A percentile compares a stretch with the other conserved stretches of the same genome.
Conservation (phyloP, 2,113 vertebrate species). For the Perca flavescens region DNA sequence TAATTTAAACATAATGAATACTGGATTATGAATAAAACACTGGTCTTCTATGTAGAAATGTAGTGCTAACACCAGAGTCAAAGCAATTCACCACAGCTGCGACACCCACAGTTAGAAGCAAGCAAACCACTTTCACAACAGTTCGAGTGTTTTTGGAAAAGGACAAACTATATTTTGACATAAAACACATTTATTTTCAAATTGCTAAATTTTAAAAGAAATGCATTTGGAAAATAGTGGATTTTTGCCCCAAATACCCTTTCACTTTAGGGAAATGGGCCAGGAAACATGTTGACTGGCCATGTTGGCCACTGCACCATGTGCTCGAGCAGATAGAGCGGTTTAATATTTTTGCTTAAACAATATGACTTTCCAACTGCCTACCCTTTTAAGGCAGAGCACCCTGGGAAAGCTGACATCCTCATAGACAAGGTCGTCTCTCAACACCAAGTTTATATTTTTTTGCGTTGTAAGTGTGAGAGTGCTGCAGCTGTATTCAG, state of each 20-base stretch:
- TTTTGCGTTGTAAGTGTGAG: background rate
- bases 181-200: background rate
- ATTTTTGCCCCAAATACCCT: background rate
- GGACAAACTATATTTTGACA: background rate
- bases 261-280: background rate
- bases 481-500: slow-evolving; percentile 46
- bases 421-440: slow-evolving; percentile 56
- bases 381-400: slow-evolving; percentile 7
- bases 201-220: background rate
- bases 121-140: background rate
- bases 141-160: background rate
- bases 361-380: slow-evolving; percentile 54
- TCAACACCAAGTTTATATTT: slow-evolving; percentile 41
- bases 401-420: slow-evolving; percentile 66
- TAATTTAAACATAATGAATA: background rate
- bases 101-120: background rate
- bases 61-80: background rate
- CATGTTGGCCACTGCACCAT: slow-evolving; percentile 2
- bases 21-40: too few species aligned
- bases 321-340: slow-evolving; percentile 7
- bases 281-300: slow-evolving; percentile 42
- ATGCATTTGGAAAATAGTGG: background rate
- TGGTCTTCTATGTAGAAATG: background rate
- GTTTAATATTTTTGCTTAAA: slow-evolving; percentile 25
- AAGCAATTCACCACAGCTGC: background rate